These are phyloP conservation scores for Hemibagrus guttatus DNA, from an alignment of 2,797 vertebrate genomes.

Conservation along the genomic window DNA sequence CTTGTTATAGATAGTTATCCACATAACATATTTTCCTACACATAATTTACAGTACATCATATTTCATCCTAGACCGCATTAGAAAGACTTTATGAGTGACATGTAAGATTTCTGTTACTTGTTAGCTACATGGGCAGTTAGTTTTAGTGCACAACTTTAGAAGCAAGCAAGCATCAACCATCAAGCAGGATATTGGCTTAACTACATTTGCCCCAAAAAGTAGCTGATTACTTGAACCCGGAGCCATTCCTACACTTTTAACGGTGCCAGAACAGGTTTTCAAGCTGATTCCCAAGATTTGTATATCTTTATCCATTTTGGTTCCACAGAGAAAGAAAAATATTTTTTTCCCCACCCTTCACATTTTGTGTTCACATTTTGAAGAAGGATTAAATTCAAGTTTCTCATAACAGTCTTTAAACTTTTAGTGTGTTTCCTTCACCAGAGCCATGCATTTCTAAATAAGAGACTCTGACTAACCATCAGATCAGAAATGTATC, in stretches of 20 bases:
- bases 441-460: neutral
- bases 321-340: neutral
- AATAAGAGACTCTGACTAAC: neutral
- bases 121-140: neutral
- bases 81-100: neutral
- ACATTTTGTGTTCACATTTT: too few species aligned
- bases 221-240: too few species aligned
- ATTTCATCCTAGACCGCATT: neutral
- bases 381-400: too few species aligned
- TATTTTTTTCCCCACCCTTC: neutral
- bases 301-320: neutral
- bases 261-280: neutral
- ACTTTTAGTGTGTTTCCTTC: neutral
- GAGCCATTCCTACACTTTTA: neutral
- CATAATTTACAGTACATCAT: neutral
- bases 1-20: neutral
- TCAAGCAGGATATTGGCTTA: neutral
- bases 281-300: neutral
- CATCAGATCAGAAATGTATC: constrained; percentile 7
- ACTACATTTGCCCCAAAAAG: neutral
- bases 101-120: neutral
- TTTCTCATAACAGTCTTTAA: neutral
- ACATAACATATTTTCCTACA: neutral
- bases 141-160: neutral
- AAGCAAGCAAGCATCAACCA: neutral